Evolutionary conservation across 2,113 vertebrate genomes (phyloP), one percentile per base, ranked within the genome.

Genomic region (Tiliqua scincoides): DNA sequence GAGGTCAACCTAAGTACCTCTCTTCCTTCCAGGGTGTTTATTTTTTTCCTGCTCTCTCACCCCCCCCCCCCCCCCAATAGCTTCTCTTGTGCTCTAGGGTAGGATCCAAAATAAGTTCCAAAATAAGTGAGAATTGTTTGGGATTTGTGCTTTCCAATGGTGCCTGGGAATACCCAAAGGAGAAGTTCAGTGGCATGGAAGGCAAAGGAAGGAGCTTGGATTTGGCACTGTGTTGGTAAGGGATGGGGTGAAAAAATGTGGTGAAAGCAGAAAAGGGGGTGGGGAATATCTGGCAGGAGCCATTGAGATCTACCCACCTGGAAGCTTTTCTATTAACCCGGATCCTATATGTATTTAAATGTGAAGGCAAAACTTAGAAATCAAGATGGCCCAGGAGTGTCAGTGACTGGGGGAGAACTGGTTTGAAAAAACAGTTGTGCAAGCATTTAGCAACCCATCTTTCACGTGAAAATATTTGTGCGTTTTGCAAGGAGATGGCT

Each of bases 1-100:
- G 91, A 93, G 88, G 85, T 91, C 82, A 84, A 72, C 86, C 85
- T 43, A 17, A 52, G 48, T 88, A 79, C 84, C 85, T 89, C 81
- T 27, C 89, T 25, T 67, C 72, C 84, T 80, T 83, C 83, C 70
- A 89, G 85, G 43, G 18, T 30, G 43, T 15, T 23, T 27, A 15
- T 57, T 18, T 54, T 71, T n/a, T 32, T n/a, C 18, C 32, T 78
- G 85, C 72, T 79, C 21, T 43, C 79, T 18, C 1, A 3, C 8
- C 23, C 78, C 76, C 21, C 8, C 0, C 87, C 63, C 75, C 77
- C 91, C 43, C 43, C 43, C 43, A 84, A 37, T 27, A 71, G 3
- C 35, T 21, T 17, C 27, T 59, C 17, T 15, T 61, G 23, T 8
- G 9, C 8, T 35, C 30, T 15, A 3, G 6, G 54, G 4, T 21